Conservation (phyloP, 2,113 vertebrate genomes). For the Python bivittatus region DNA sequence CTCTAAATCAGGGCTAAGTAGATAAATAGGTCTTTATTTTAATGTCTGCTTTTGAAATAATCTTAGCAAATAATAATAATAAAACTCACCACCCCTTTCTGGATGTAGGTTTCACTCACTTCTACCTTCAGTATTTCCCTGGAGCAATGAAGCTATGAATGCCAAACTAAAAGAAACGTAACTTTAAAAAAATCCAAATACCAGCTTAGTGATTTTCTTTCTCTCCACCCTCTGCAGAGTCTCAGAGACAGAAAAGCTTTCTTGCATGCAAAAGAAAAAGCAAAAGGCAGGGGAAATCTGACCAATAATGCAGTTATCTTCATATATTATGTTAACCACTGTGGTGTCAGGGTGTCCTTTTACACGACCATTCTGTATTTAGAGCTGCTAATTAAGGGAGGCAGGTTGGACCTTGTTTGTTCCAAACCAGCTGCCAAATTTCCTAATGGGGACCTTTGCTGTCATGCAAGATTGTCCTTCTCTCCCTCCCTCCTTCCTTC, state of each 20-base stretch:
- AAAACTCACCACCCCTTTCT: neutral
- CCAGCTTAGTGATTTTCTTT: slow-evolving; percentile 2
- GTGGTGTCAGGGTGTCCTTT: slow-evolving; percentile 43
- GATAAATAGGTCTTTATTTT: neutral
- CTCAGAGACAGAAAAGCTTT: too few relatives aligned
- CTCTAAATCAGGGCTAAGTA: neutral
- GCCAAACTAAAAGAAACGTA: neutral
- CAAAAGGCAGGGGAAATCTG: neutral
- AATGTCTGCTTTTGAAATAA: neutral
- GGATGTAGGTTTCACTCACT: neutral
- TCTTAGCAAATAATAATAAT: neutral
- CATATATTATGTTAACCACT: slow-evolving; percentile 24
- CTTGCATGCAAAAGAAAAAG: neutral
- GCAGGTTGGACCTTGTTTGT: slow-evolving; percentile 47
- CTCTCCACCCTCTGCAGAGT: neutral
- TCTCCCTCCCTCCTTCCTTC: neutral
- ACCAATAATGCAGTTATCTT: slow-evolving; percentile 4
- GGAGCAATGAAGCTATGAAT: neutral
- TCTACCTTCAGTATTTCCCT: neutral
- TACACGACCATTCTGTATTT: slow-evolving; percentile 55
- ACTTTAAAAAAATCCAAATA: neutral
- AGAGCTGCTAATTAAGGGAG: slow-evolving; percentile 55
- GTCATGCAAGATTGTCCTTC: slow-evolving; percentile 40
- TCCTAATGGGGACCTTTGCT: slow-evolving; percentile 57
- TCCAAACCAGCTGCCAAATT: slow-evolving; percentile 58